These are phyloP conservation scores for Menidia menidia DNA, from an alignment of 2,797 vertebrate genomes.

Conservation along the genomic window DNA sequence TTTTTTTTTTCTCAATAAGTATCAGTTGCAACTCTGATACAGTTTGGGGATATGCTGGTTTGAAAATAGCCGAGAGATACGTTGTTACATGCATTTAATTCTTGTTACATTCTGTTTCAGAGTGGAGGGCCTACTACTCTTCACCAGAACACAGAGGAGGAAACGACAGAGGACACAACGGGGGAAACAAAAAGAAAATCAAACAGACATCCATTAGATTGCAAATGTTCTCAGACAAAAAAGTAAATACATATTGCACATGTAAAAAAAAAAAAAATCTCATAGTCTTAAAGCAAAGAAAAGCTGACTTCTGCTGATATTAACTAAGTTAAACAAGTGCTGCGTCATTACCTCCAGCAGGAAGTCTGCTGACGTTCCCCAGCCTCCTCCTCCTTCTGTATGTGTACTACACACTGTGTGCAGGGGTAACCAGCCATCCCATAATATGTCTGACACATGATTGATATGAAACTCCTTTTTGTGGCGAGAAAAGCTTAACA, in stretches of 20 bases:
- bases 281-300: conserved; percentile 73
- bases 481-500: conserved; percentile 26
- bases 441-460: conserved; percentile 60
- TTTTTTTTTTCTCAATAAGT: conserved; percentile 88
- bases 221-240: conserved; percentile 66
- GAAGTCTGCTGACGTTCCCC: conserved; percentile 23
- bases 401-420: conserved; percentile 38
- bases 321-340: conserved; percentile 48
- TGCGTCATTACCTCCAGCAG: conserved; percentile 20
- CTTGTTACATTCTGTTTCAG: conserved; percentile 73
- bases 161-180: conserved; percentile 40
- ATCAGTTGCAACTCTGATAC: conserved; percentile 90
- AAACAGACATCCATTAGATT: conserved; percentile 55
- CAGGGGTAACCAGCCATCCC: conserved; percentile 37
- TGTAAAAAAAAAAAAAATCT: conserved; percentile 67
- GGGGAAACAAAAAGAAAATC: conserved; percentile 37
- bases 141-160: conserved; percentile 62
- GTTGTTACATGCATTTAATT: conserved; percentile 88
- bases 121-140: conserved; percentile 74
- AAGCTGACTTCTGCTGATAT: conserved; percentile 85
- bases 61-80: conserved; percentile 86
- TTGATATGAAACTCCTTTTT: conserved; percentile 63
- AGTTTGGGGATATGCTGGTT: conserved; percentile 88
- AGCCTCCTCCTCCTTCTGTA: conserved; percentile 26
- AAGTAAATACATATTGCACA: conserved; percentile 80